A percentile compares a stretch with the other conserved stretches of the same genome.
Evolutionary conservation across 1,140 invertebrate species (phyloP).

Genomic region (Drosophila varians): DNA sequence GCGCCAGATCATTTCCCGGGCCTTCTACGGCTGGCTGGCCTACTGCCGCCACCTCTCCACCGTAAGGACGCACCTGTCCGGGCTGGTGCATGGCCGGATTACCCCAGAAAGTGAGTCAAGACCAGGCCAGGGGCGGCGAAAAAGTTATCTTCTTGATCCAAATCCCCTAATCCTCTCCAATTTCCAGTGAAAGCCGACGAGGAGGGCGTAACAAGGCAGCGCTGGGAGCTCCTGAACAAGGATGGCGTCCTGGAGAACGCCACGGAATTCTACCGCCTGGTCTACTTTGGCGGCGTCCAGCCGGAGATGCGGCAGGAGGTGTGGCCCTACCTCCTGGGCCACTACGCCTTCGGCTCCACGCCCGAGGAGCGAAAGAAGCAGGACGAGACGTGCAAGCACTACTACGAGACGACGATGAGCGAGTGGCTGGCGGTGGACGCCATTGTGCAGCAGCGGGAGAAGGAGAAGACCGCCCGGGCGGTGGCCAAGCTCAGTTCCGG

Average conservation of each 20-base stretch:
- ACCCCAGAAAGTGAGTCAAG: conserved; percentile 86
- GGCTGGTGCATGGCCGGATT: conserved; percentile 91
- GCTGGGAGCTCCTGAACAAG: conserved; percentile 87
- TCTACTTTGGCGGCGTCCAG: conserved; percentile 94
- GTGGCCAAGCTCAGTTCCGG: conserved; percentile 87
- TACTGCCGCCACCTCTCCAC: conserved; percentile 96
- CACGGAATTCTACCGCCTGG: conserved; percentile 91
- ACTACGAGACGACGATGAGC: conserved; percentile 95
- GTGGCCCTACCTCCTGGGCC: conserved; percentile 95
- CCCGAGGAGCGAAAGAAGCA: conserved; percentile 88
- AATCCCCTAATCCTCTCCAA: conserved; percentile 1
- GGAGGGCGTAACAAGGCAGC: conserved; percentile 88
- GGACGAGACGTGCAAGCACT: conserved; percentile 88
- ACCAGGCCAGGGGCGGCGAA: no score
- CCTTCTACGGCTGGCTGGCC: conserved; percentile 98
- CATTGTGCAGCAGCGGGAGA: conserved; percentile 93
- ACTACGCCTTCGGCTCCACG: conserved; percentile 92
- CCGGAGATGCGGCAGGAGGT: conserved; percentile 92
- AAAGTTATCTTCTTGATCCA: no score
- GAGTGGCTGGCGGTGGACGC: conserved; percentile 97
- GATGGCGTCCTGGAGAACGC: conserved; percentile 86
- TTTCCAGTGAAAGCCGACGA: conserved; percentile 85
- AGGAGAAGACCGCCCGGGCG: conserved; percentile 87
- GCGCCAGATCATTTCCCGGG: conserved; percentile 96
- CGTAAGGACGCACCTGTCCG: conserved; percentile 94